Base-by-base conservation (phyloP, 2,113 vertebrate species). In the Ageneiosus marmoratus region DNA sequence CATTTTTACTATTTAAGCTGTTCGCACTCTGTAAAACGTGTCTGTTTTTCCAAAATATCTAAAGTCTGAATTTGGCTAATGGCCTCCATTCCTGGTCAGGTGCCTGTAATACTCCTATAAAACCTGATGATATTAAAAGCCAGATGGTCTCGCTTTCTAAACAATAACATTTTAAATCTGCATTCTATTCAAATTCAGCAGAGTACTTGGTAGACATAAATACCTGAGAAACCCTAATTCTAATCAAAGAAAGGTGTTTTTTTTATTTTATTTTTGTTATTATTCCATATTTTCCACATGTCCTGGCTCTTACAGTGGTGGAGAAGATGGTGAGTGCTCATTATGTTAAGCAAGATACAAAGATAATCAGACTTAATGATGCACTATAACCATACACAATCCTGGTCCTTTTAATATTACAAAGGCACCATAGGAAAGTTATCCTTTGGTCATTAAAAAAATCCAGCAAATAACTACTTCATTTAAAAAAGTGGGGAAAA, bases 211-310 rank as follows among this genome's bases (percentile, higher is more conserved):
- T 41, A 41, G 2, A 41, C 37, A 41, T 41, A 41, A 62, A 20
- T 82, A 20, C 51, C 55, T 78, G 77, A 51, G 72, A 53, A 77
- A 53, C 22, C 32, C 74, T 48, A 2, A 41, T 41, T 41, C 37
- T 41, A 41, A 41, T 41, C 37, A n/a, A n/a, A n/a, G n/a, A n/a
- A n/a, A n/a, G n/a, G n/a, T n/a, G n/a, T n/a, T n/a, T n/a, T n/a
- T n/a, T n/a, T n/a, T n/a, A n/a, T n/a, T n/a, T n/a, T n/a, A 89
- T 90, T 87, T 90, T 85, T 89, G 86, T 91, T 86, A 91, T 92
- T 83, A 87, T 87, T 86, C 77, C 41, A 88, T 86, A 83, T 83
- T 83, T 86, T 89, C 80, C 82, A 90, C 86, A 81, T 88, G 81
- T 84, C 83, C 79, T 82, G 60, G 77, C 76, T 46, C 53, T 81